Base-by-base conservation (phyloP, 2,888 invertebrate species). In the Thereva nobilitata region DNA sequence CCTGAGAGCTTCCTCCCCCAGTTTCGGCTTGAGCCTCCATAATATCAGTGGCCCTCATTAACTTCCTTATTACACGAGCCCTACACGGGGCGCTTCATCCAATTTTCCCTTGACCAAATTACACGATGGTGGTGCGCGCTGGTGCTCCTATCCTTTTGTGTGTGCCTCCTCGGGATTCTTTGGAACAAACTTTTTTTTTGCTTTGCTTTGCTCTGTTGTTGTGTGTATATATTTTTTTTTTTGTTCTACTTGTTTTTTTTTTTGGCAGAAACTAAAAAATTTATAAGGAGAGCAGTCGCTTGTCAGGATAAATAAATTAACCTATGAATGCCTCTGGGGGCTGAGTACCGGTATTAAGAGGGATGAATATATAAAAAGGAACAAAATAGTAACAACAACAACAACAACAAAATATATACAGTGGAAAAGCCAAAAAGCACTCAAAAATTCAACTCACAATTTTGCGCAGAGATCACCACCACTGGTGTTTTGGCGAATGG, bases 381-480 rank as follows among this genome's bases (percentile, higher is more conserved):
- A 40, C n/a, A 40, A 54, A 38, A 40, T 40, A 54, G 54, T 10
- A 40, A 2, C 54, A 52, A 52, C 12, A 52, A 52, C 42, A 59
- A 59, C 59, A 55, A 55, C 55, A 59, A 59, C 59, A 59, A 59
- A 59, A 59, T 9, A 35, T 35, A 23, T 34, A 49, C 23, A 23
- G 23, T 23, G 35, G 10, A 64, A 59, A 61, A 65, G 63, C 63
- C 66, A 59, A 69, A 67, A 57, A 69, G 49, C 50, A 67, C 67
- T 67, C 67, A 69, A 69, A 69, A 69, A 67, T 69, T 69, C 69
- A 67, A 66, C 67, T 69, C 69, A 69, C 69, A 69, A 69, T 69
- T 69, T 69, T 69, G 69, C 69, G 69, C 69, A 69, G 64, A 67
- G 67, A 69, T 67, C 64, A 57, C 57, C 45, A 34, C 42, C 23